Base-by-base conservation (phyloP, 2,888 invertebrate species). In the Proisotoma minuta region DNA sequence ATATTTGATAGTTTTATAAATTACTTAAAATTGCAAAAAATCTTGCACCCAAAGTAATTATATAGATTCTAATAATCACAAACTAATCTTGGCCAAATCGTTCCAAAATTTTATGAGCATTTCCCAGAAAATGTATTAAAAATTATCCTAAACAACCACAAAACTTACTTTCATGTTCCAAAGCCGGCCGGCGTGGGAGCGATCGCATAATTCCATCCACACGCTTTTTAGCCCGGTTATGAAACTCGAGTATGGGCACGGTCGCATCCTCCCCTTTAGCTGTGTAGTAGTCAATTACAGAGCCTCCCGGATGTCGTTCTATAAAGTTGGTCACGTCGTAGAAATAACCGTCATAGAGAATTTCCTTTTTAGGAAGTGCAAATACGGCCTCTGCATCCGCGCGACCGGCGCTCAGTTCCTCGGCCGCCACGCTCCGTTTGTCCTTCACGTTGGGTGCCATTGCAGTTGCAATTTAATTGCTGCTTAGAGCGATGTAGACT, bases 271-370 rank as follows among this genome's bases (percentile, higher is more conserved):
- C 63, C 27, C 63, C 63, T 2, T 39, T 50, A 47, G 54, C 60
- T 2, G 60, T 57, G 40, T 64, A 64, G 26, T 64, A 64, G n/a
- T 64, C 60, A 18, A 64, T 64, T 23, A 64, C 63, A 49, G 34
- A 52, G 3, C 63, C 63, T 3, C 63, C 63, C 5, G 63, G 63
- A 48, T 64, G 63, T 18, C 34, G 22, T 5, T 60, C 63, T 18
- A 64, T 60, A 40, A 64, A 64, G 24, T 59, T 57, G 8, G 63
- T 64, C 29, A 64, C 63, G 34, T 64, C 63, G 23, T 64, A 64
- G 40, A 60, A 64, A 51, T 57, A 64, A n/a, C 63, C 63, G 48
- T 64, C 63, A 20, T 60, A 64, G 12, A 64, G 29, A 5, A 64
- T 39, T 34, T 64, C 63, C 59, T 64, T 64, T 28, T 63, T 63